phyloP scores from a whole-genome alignment of 2,797 vertebrate species.

The Chelidonichthys spinosus region DNA sequence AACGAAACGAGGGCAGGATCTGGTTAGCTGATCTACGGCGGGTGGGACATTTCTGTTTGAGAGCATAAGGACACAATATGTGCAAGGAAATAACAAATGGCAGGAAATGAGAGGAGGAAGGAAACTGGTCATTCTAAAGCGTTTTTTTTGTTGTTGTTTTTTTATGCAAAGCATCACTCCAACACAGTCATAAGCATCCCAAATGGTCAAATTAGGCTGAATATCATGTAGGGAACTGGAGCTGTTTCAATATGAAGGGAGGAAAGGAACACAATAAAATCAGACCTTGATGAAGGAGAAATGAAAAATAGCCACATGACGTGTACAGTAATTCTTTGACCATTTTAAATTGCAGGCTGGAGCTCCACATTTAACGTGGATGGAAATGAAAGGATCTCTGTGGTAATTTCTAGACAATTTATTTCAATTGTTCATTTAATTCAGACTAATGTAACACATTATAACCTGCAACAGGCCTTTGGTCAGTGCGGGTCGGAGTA shows the following conservation, averaged over 20 bases:
- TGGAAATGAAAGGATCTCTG: not conserved
- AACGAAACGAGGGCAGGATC: not conserved
- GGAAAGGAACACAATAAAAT: not conserved
- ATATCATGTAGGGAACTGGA: not conserved
- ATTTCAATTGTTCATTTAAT: constrained; percentile 27
- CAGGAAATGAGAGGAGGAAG: not conserved
- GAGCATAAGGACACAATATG: not conserved
- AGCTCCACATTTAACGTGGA: not conserved
- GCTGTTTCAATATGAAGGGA: not conserved
- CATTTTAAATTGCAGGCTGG: constrained; percentile 18
- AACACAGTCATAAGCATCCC: no score
- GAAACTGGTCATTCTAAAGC: not conserved
- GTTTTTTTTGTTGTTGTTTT: constrained; percentile 10
- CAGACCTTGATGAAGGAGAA: not conserved
- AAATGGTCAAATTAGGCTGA: not conserved
- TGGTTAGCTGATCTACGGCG: constrained; percentile 18
- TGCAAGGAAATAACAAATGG: not conserved
- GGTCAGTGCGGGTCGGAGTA: constrained; percentile 13
- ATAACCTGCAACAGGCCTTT: constrained; percentile 20
- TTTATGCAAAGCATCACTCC: not conserved
- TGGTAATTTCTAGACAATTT: constrained; percentile 5
- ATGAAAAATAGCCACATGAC: not conserved
- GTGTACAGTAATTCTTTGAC: not conserved
- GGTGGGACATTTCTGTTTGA: constrained; percentile 31
- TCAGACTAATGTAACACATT: constrained; percentile 33